Percentiles rank a stretch among this genome's conserved stretches.
Evolutionary conservation across 2,113 vertebrate genomes (phyloP).

Genomic region (Brienomyrus longianalis): DNA sequence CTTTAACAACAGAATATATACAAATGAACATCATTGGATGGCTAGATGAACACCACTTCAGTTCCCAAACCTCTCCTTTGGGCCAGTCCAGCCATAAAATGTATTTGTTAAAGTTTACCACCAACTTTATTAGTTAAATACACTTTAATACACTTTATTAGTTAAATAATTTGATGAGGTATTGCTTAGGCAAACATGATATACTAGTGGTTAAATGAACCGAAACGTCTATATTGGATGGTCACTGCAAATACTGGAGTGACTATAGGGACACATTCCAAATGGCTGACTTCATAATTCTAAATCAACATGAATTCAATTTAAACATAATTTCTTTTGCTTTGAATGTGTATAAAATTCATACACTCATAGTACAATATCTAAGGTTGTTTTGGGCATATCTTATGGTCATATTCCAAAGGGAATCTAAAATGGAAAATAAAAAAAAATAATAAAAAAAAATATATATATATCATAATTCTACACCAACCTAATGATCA

Average conservation of each 20-base stretch:
- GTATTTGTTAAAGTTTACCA: background rate
- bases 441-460: no score
- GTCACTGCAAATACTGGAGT: background rate
- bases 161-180: background rate
- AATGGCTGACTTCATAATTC: background rate
- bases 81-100: background rate
- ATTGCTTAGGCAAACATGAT: background rate
- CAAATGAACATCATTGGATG: background rate
- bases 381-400: background rate
- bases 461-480: no score
- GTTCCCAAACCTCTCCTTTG: background rate
- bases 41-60: background rate
- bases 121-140: background rate
- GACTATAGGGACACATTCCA: background rate
- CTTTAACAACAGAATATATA: background rate
- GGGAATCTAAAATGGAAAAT: background rate
- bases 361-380: background rate
- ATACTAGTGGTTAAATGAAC: background rate
- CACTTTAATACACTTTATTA: background rate
- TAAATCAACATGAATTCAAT: background rate
- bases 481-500: background rate
- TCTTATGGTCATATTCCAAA: background rate
- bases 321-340: background rate
- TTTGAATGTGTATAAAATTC: background rate
- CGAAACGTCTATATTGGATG: background rate